These are phyloP conservation scores for Chromobotia macracanthus DNA, from an alignment of 2,797 vertebrate genomes.

Conservation along the genomic window DNA sequence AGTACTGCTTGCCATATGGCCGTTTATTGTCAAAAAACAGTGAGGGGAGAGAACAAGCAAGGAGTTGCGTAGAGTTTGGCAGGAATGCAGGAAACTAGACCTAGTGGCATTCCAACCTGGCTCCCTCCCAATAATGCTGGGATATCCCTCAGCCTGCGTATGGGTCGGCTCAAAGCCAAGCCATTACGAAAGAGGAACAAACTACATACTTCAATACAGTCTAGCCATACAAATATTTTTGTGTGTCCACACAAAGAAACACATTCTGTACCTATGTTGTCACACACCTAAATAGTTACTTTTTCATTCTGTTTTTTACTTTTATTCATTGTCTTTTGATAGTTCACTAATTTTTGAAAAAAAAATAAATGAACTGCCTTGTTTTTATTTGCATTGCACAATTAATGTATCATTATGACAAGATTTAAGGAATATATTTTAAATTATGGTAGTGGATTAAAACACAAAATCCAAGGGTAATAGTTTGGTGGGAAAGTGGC, in stretches of 20 bases:
- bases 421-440: not conserved
- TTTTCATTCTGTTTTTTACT: not conserved
- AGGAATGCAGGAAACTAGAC: constrained; percentile 63
- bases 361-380: not conserved
- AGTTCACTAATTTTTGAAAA: not conserved
- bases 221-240: constrained; percentile 45
- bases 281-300: constrained; percentile 15
- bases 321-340: not conserved
- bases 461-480: not conserved
- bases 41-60: constrained; percentile 31
- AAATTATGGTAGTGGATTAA: not conserved
- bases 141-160: constrained; percentile 68
- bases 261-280: not conserved
- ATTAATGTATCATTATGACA: not conserved
- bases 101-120: constrained; percentile 70
- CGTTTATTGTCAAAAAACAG: constrained; percentile 44
- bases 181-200: constrained; percentile 67
- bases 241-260: constrained; percentile 35
- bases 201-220: constrained; percentile 57
- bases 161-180: constrained; percentile 65
- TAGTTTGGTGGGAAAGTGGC: not conserved
- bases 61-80: constrained; percentile 63
- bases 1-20: constrained; percentile 27
- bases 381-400: not conserved
- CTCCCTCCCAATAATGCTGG: constrained; percentile 67